Evolutionary conservation across 1,140 invertebrate species (phyloP), one percentile per base, ranked within the genome.

Genomic region (Polyergus mexicanus): DNA sequence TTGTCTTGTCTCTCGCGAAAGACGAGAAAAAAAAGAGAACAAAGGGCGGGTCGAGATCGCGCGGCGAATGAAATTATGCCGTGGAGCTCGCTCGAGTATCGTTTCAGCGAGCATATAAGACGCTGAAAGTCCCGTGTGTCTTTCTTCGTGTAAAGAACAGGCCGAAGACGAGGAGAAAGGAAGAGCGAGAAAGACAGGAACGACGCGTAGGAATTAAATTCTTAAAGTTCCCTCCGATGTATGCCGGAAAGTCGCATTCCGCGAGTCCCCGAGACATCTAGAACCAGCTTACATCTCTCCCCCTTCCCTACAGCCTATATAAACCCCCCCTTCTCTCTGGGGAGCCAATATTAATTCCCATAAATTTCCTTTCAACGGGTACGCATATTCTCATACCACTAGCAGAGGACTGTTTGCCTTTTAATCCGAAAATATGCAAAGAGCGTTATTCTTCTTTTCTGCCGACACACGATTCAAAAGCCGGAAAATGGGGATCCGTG

Each of bases 281-380:
- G 71, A 89, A 77, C 78, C 86, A 69, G 58, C 81, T 68, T 77
- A 22, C 75, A 16, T 25, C 56, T 32, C 35, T 38, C n/a, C 38
- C 41, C 68, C 28, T 35, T 22, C 32, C 28, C 28, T 4, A 16
- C 10, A 1, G 41, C 44, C 13, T 16, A 47, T 51, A 51, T 51
- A 47, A 2, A 10, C 41, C 78, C 84, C 85, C 84, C 87, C 86
- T 51, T 22, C 80, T 68, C 86, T 66, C 78, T 88, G 75, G 94
- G 93, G 93, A 95, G 92, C 94, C 93, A 92, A 95, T 95, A 95
- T 95, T 95, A 95, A 95, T 95, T 95, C 94, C 94, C 95, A 95
- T 95, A 95, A 95, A 95, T 95, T 95, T 95, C 92, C 94, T 94
- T 95, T 95, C 92, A 95, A 94, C 93, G 92, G 88, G 87, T 88